Conservation (phyloP, 2,113 vertebrate genomes). For the Ptychochromis oligacanthus region DNA sequence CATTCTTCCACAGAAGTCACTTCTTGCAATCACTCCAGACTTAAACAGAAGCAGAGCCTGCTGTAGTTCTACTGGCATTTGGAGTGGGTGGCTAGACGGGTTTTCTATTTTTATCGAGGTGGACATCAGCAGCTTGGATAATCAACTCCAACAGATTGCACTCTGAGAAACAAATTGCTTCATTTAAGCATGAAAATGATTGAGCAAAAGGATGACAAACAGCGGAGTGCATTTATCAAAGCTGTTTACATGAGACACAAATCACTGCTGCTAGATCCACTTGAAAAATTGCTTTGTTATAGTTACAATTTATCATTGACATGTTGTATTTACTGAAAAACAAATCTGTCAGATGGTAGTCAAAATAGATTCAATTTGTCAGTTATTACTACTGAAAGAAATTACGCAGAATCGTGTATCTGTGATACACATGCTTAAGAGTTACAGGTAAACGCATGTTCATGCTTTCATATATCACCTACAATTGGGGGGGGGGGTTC, state of each 20-base stretch:
- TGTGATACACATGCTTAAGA: neutral
- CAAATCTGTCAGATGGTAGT: slow-evolving; percentile 60
- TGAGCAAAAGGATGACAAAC: slow-evolving; percentile 78
- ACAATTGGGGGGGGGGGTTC: too few species aligned
- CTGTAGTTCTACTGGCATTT: slow-evolving; percentile 34
- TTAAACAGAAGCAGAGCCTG: slow-evolving; percentile 40
- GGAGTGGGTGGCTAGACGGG: slow-evolving; percentile 58
- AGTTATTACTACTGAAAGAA: slow-evolving; percentile 43
- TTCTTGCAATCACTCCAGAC: slow-evolving; percentile 43
- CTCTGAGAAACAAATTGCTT: slow-evolving; percentile 81
- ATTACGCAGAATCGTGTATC: neutral
- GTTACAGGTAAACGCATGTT: neutral
- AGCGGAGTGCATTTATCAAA: slow-evolving; percentile 79
- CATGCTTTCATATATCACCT: neutral
- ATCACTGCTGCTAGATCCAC: slow-evolving; percentile 64
- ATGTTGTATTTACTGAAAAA: slow-evolving; percentile 67
- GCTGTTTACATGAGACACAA: slow-evolving; percentile 74
- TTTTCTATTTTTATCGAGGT: slow-evolving; percentile 75
- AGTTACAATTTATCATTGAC: slow-evolving; percentile 73
- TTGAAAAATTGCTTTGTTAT: slow-evolving; percentile 72
- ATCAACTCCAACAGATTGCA: slow-evolving; percentile 80
- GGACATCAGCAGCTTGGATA: slow-evolving; percentile 80
- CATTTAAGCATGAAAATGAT: slow-evolving; percentile 82
- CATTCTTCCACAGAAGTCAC: slow-evolving; percentile 58
- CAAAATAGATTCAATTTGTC: slow-evolving; percentile 58